Base-by-base conservation (phyloP, 2,113 vertebrate species). In the Nestor notabilis region DNA sequence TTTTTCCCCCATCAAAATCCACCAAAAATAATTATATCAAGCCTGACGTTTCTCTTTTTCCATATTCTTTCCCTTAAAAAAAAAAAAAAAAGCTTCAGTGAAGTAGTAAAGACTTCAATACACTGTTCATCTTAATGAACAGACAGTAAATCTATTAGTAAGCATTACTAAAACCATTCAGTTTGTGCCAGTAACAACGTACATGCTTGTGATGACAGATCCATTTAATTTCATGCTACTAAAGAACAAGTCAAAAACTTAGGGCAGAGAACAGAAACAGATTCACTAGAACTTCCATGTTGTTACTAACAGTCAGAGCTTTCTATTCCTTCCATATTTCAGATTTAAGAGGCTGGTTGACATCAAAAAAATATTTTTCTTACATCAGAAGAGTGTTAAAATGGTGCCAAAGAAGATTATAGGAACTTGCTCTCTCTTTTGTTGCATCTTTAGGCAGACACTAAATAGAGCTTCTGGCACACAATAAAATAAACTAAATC, bases 311-410 rank as follows among this genome's bases (percentile, higher is more conserved):
- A 87, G 41, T 15, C 68, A 71, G 35, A 93, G 37, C 13, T 88
- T 70, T 31, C 58, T 20, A 8, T 64, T 82, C 74, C 28, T 52
- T 56, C 69, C 28, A n/a, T 61, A 90, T 61, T 88, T 90, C 75
- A 71, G 58, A 71, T 71, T 81, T 83, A 53, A 68, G 53, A 68
- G 29, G 29, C 87, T 15, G 33, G n/a, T 0, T 93, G 39, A 79
- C 84, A 87, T 13, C 31, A 93, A 86, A 16, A 81, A 94, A 94
- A 31, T 84, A 69, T 87, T 89, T 89, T 55, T 31, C 37, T 86
- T 81, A 47, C 33, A 39, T 27, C 64, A 13, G 39, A 64, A 63
- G 55, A 16, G 35, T 31, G 56, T 92, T 66, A 75, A 92, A 88
- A 71, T 8, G 28, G 33, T 63, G 64, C 50, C 83, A 89, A 72